Percentiles rank a stretch among this genome's conserved stretches.
Conservation (phyloP, 2,888 invertebrate genomes). For the Dicycla oo region DNA sequence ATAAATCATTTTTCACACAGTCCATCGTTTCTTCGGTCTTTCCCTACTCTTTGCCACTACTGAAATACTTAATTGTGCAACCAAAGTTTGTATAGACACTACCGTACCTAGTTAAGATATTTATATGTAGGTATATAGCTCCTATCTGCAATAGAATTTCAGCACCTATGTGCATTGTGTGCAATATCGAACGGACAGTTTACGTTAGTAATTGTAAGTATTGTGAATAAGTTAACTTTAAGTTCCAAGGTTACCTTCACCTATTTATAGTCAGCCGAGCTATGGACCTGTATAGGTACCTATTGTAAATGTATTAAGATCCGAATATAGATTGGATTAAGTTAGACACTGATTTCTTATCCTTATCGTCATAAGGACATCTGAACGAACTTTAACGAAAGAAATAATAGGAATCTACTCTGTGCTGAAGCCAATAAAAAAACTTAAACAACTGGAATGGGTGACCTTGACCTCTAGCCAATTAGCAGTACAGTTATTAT, state of each 20-base stretch:
- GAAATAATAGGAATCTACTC: neutral
- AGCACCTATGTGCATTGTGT: constrained; percentile 16
- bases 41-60: neutral
- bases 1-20: neutral
- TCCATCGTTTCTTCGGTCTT: neutral
- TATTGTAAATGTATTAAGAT: constrained; percentile 32
- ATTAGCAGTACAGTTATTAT: constrained; percentile 2
- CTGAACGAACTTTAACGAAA: neutral
- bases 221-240: constrained; percentile 33
- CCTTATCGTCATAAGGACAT: constrained; percentile 13
- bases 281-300: constrained; percentile 21
- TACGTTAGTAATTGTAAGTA: constrained; percentile 38
- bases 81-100: neutral
- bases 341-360: constrained; percentile 12
- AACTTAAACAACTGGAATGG: neutral
- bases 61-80: constrained; percentile 4
- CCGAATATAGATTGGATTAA: constrained; percentile 28
- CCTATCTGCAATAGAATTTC: constrained; percentile 19
- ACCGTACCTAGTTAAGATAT: neutral
- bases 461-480: constrained; percentile 1
- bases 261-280: constrained; percentile 42
- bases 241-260: constrained; percentile 45
- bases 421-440: neutral
- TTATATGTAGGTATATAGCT: neutral
- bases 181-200: constrained; percentile 26